phyloP scores from a whole-genome alignment of 2,888 invertebrate species.

The Tachina grossa region DNA sequence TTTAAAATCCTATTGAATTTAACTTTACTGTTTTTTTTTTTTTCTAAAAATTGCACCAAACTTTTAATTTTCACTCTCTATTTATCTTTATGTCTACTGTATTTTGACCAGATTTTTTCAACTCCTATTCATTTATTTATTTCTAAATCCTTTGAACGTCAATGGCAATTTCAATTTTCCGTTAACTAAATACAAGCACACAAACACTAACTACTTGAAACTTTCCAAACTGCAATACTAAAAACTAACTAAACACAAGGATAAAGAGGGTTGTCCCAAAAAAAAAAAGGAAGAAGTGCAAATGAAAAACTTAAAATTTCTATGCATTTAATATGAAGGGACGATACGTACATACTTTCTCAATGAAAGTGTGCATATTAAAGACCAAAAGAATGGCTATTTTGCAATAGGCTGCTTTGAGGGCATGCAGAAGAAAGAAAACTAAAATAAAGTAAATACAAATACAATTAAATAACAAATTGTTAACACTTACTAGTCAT shows the following conservation, averaged over 20 bases:
- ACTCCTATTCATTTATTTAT: slow-evolving; percentile 36
- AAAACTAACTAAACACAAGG: slow-evolving; percentile 45
- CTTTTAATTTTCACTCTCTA: slow-evolving; percentile 67
- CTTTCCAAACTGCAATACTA: slow-evolving; percentile 58
- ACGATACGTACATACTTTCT: slow-evolving; percentile 23
- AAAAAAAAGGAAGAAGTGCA: slow-evolving; percentile 9
- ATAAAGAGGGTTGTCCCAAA: slow-evolving; percentile 3
- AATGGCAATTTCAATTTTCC: slow-evolving; percentile 70
- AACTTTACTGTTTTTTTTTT: background rate
- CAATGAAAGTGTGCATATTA: slow-evolving; percentile 45
- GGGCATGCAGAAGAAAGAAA: background rate
- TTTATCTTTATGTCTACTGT: slow-evolving; percentile 68
- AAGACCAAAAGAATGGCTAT: slow-evolving; percentile 26
- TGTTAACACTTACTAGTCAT: slow-evolving; percentile 39
- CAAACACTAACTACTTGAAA: slow-evolving; percentile 53
- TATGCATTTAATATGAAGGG: slow-evolving; percentile 72
- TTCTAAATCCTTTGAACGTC: slow-evolving; percentile 68
- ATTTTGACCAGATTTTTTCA: slow-evolving; percentile 53
- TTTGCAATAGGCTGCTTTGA: slow-evolving; percentile 8
- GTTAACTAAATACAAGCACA: slow-evolving; percentile 49
- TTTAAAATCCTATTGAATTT: background rate
- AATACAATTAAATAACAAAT: slow-evolving; percentile 66
- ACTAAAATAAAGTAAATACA: slow-evolving; percentile 43
- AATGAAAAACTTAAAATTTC: slow-evolving; percentile 71
- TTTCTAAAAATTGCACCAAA: background rate